phyloP scores from a whole-genome alignment of 2,113 vertebrate genomes.

The Marmota flaviventris region DNA sequence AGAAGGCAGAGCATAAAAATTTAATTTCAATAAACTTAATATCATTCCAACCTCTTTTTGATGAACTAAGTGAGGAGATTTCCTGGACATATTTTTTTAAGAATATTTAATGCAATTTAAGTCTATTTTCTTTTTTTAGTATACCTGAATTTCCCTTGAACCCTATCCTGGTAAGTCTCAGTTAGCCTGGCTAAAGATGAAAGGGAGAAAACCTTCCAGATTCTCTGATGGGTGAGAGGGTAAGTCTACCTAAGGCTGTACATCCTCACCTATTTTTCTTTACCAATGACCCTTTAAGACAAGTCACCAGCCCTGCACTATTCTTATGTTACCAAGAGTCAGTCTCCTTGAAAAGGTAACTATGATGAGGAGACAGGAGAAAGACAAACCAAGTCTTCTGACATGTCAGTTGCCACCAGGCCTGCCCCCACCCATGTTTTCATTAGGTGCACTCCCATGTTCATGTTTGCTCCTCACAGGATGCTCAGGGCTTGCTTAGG shows the following conservation, averaged over 20 bases:
- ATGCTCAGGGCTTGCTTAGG: neutral
- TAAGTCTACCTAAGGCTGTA: neutral
- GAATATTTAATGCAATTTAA: neutral
- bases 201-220: neutral
- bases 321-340: neutral
- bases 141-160: neutral
- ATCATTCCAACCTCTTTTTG: neutral
- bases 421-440: neutral
- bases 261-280: neutral
- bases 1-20: neutral
- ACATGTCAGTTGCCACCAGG: too few relatives aligned
- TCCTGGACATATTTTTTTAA: neutral
- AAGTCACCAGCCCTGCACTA: neutral
- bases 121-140: conserved; percentile 19
- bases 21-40: neutral
- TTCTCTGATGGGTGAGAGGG: neutral
- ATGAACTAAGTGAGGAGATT: neutral
- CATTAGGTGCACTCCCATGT: neutral
- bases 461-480: neutral
- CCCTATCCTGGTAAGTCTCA: neutral
- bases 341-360: neutral
- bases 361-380: neutral
- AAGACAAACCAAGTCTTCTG: neutral
- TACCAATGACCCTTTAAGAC: neutral
- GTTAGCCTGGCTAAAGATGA: neutral